Percentiles rank a stretch among this genome's conserved stretches.
Conservation (phyloP, 2,113 vertebrate genomes). For the Notothenia coriiceps region DNA sequence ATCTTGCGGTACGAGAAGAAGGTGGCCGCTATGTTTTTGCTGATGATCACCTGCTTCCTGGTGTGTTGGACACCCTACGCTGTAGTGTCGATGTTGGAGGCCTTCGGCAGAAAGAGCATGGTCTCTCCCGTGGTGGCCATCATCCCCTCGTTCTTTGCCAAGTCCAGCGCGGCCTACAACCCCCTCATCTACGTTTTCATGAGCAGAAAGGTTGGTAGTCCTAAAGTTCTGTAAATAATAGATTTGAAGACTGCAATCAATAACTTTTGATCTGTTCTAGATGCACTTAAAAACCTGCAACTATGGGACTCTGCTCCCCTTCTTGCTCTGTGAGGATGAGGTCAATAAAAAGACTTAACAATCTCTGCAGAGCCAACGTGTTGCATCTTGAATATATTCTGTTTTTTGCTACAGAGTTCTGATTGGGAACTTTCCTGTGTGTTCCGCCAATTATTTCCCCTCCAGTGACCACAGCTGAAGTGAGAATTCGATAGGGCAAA, state of each 20-base stretch:
- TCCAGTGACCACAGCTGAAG: slow-evolving; percentile 15
- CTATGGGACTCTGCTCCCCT: background rate
- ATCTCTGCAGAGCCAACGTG: too few species aligned
- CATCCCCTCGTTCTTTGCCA: slow-evolving; percentile 92
- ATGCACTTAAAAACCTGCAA: background rate
- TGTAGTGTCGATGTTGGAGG: slow-evolving; percentile 89
- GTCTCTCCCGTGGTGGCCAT: slow-evolving; percentile 90
- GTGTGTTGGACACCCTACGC: slow-evolving; percentile 93
- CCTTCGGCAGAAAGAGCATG: slow-evolving; percentile 86
- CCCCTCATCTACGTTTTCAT: slow-evolving; percentile 93
- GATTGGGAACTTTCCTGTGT: background rate
- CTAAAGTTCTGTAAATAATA: background rate
- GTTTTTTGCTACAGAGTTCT: background rate
- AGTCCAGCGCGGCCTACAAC: slow-evolving; percentile 92
- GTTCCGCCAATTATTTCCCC: background rate
- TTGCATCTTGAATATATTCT: background rate
- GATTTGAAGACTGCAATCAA: background rate
- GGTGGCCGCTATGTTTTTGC: slow-evolving; percentile 91
- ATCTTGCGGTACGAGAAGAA: slow-evolving; percentile 93
- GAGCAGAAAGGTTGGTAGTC: slow-evolving; percentile 90
- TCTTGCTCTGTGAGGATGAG: background rate
- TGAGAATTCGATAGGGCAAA: slow-evolving; percentile 12
- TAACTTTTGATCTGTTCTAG: background rate
- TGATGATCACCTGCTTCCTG: slow-evolving; percentile 92
- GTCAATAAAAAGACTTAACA: background rate